Percentiles rank a stretch among this genome's conserved stretches.
Conservation (phyloP, 92 coral and sea anemone genomes). For the Meandrina meandrites region DNA sequence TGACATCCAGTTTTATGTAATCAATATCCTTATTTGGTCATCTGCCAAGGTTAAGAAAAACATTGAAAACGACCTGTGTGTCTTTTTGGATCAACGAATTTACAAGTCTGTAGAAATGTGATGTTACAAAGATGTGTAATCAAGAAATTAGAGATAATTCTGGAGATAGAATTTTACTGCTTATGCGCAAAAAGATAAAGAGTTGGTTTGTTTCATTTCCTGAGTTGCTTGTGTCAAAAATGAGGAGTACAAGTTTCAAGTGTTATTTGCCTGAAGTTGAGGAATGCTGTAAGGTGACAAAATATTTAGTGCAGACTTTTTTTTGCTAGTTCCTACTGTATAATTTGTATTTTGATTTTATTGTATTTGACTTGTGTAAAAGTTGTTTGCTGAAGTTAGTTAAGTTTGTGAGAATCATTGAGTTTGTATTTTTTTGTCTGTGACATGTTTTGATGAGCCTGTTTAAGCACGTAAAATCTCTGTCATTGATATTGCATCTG, state of each 20-base stretch:
- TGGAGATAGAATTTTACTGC: neutral
- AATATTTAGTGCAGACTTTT: neutral
- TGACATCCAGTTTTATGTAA: neutral
- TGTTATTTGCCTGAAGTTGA: constrained; percentile 16
- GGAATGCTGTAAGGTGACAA: constrained; percentile 20
- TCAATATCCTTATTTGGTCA: constrained; percentile 22
- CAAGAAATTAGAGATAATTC: neutral
- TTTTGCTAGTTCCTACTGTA: neutral
- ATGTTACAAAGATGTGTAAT: constrained; percentile 10
- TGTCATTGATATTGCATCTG: neutral
- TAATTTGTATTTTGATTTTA: too few relatives aligned
- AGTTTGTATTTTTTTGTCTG: neutral
- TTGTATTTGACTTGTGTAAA: neutral
- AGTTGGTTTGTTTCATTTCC: neutral
- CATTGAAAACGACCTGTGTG: neutral
- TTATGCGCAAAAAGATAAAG: neutral
- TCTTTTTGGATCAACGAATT: neutral
- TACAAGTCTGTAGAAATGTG: neutral
- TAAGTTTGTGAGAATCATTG: neutral
- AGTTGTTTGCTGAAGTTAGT: neutral
- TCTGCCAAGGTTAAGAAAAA: neutral
- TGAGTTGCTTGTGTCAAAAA: neutral
- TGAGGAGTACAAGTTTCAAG: constrained; percentile 21
- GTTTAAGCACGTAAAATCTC: neutral
- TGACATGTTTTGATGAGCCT: neutral